Evolutionary conservation across 2,797 vertebrate genomes (phyloP).

Genomic region (Hoplostethus atlanticus): DNA sequence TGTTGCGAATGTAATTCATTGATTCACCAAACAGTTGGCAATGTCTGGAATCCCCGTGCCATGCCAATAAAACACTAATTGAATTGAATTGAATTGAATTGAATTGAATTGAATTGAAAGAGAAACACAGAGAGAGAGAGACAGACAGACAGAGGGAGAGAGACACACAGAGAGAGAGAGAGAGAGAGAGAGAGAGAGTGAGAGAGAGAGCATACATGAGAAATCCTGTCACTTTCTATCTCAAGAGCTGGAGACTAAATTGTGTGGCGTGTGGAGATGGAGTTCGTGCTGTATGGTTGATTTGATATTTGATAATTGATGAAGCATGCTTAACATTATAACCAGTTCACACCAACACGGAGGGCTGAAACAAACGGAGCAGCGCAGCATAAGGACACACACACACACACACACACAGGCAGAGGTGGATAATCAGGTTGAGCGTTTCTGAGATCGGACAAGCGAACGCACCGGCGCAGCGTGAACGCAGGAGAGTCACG

Average conservation of each 20-base stretch:
- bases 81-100: no score
- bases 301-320: conserved; percentile 56
- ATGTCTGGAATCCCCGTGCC: no score
- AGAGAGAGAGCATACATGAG: neutral
- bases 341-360: conserved; percentile 37
- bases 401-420: conserved; percentile 1
- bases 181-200: neutral
- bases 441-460: conserved; percentile 62
- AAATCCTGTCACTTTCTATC: neutral
- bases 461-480: conserved; percentile 46
- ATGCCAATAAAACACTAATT: no score
- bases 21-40: conserved; percentile 8
- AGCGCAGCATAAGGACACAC: conserved; percentile 14
- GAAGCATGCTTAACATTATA: conserved; percentile 16
- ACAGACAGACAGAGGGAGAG: neutral
- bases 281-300: conserved; percentile 19
- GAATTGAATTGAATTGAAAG: neutral
- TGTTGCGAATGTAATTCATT: neutral
- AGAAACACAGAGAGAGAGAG: neutral
- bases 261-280: neutral
- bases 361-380: conserved; percentile 20
- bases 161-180: neutral
- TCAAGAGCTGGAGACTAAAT: neutral
- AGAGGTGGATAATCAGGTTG: conserved; percentile 42
- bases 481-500: conserved; percentile 35